Conservation (phyloP, 2,888 invertebrate species). For the Thereva unica region DNA sequence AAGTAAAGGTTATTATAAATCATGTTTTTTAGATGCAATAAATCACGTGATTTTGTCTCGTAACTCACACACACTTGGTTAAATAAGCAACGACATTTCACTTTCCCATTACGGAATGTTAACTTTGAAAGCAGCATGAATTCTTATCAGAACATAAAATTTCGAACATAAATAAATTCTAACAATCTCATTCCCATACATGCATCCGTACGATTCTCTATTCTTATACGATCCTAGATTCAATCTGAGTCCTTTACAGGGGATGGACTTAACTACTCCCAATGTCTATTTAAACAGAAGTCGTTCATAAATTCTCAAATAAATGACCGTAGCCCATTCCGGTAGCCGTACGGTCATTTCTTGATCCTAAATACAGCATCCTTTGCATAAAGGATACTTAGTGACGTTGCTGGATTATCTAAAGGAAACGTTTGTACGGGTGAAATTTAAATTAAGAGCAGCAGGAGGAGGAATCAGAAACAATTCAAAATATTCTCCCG, state of each 20-base stretch:
- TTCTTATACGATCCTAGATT: conserved; percentile 29
- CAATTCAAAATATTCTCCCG: conserved; percentile 35
- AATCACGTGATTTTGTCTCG: no score
- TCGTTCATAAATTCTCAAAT: conserved; percentile 57
- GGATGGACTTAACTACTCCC: conserved; percentile 37
- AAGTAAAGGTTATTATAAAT: no score
- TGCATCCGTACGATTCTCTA: not conserved
- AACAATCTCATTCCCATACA: conserved; percentile 35
- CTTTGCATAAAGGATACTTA: conserved; percentile 29
- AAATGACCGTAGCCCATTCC: conserved; percentile 47
- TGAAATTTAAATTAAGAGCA: not conserved
- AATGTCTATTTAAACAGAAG: conserved; percentile 41
- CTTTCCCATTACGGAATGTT: no score
- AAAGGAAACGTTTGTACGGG: conserved; percentile 8
- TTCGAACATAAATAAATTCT: conserved; percentile 41
- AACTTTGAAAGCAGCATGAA: conserved; percentile 1
- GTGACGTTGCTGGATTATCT: conserved; percentile 27
- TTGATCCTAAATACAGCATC: conserved; percentile 27
- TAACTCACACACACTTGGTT: no score
- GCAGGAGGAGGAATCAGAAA: not conserved
- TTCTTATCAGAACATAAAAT: conserved; percentile 31
- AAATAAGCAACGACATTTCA: no score
- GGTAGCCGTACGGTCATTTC: conserved; percentile 30
- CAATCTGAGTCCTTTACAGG: conserved; percentile 3
- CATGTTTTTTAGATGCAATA: no score